Base-by-base conservation (phyloP, 2,888 invertebrate genomes). In the Harmothoe impar region DNA sequence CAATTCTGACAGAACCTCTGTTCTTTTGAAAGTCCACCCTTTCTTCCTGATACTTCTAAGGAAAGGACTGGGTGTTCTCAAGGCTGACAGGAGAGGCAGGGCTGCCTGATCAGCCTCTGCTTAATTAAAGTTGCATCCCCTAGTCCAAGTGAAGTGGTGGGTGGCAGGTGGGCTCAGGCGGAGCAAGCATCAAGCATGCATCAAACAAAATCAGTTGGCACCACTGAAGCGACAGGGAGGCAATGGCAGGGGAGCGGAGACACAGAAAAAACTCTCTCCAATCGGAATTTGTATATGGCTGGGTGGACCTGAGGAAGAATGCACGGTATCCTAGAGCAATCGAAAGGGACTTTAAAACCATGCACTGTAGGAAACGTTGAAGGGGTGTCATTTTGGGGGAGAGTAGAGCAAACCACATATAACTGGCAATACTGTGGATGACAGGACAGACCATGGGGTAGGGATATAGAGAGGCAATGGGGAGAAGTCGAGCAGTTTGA, bases 141-240 rank as follows among this genome's bases (percentile, higher is more conserved):
- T 33, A 20, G 35, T 81, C 33, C 81, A 33, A 81, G 35, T 35
- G 81, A 81, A 81, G 81, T 81, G 81, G 81, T 43, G 33, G 81
- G 81, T 7, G 17, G 81, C 35, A 20, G 43, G 81, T 20, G 35
- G 81, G 35, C 81, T 33, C 43, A 81, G 17, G 10, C 81, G 0
- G 35, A 43, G 43, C 35, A 81, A 25, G 81, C 81, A 33, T 43
- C 81, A 43, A 25, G 12, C 43, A 43, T 43, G 35, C 81, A 81
- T 81, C 81, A 81, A 81, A 81, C 81, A 33, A 81, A 81, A 33
- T 43, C 81, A 33, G 35, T 43, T 81, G 81, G 81, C 81, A 81
- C 81, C 43, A 43, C 1, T 77, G 20, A n/a, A 62, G 62, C 77
- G 77, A 81, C 81, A 81, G 81, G 35, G 81, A 23, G 77, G 31